Evolutionary conservation across 2,113 vertebrate species (phyloP).

Genomic region (Lampris incognitus): DNA sequence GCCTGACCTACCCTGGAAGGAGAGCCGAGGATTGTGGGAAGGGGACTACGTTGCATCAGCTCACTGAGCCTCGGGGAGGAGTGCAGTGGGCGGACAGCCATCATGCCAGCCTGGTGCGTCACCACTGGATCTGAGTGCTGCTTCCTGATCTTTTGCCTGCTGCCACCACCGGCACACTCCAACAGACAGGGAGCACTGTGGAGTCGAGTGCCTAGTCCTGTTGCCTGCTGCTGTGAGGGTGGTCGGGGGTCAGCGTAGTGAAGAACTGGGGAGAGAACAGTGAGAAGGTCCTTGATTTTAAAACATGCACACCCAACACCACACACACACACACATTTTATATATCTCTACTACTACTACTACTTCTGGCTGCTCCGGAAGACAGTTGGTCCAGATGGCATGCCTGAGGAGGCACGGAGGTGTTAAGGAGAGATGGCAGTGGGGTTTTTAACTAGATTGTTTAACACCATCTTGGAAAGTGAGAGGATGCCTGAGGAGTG

Average conservation of each 20-base stretch:
- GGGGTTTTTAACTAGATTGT: too few species aligned
- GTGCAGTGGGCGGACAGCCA: constrained; percentile 86
- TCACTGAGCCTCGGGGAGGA: constrained; percentile 93
- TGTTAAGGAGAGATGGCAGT: too few species aligned
- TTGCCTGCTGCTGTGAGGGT: constrained; percentile 59
- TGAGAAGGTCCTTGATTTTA: background rate
- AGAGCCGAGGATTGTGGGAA: constrained; percentile 95
- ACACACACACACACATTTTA: too few species aligned
- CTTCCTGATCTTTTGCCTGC: constrained; percentile 92
- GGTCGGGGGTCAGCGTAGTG: constrained; percentile 59
- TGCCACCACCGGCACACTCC: constrained; percentile 84
- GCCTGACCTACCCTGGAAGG: constrained; percentile 87
- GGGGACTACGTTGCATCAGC: constrained; percentile 93
- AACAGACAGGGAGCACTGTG: constrained; percentile 96
- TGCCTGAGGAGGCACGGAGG: too few species aligned
- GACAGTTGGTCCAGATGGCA: too few species aligned
- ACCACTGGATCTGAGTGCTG: constrained; percentile 91
- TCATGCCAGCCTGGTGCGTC: constrained; percentile 62
- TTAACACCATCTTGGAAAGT: too few species aligned
- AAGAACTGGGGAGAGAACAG: constrained; percentile 37
- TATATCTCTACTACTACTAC: too few species aligned
- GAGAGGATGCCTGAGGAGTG: too few species aligned
- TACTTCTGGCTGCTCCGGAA: too few species aligned
- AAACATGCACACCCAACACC: too few species aligned
- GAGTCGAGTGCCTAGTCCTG: constrained; percentile 90